Evolutionary conservation across 1,140 invertebrate species (phyloP), one percentile per base, ranked within the genome.

Genomic region (Metopolophium dirhodum): DNA sequence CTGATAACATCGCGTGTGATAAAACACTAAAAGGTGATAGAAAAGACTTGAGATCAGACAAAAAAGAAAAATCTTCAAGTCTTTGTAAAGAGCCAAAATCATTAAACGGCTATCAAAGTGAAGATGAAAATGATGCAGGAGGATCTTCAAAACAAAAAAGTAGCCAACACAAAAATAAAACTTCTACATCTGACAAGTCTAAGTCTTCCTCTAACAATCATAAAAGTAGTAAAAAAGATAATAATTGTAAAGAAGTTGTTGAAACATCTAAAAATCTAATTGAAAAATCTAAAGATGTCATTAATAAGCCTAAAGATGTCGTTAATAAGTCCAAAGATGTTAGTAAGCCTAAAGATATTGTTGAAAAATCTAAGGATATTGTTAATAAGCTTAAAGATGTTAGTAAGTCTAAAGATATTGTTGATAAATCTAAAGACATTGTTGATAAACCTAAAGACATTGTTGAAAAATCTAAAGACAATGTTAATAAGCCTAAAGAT

Each of bases 201-300:
- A 93, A 93, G 14, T 86, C 91, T 41, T 92, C 91, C 11, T 93
- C 91, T 54, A 86, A 14, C 45, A 51, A 57, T 83, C 77, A 86
- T 93, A 93, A 86, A 93, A 93, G 37, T 93, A 85, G n/a, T 93
- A 85, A 37, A 86, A 93, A 93, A 86, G 91, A 93, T 41, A 93
- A 86, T 93, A 83, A 51, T 54, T 86, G 49, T 93, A 93, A 93
- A 86, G 91, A 93, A 23, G 51, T 85, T 85, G 91, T 54, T 57
- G 82, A 85, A 26, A 92, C 57, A 41, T 14, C 47, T 51, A 92
- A 92, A 83, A 77, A 92, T 26, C 23, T 57, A 57, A 7, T 57
- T 26, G 57, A 61, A 0, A 68, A 68, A 30, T n/a, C 61, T 68
- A 68, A 68, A 68, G 61, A 68, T 30, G 26, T 61, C 26, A 61